Conservation (phyloP, 2,113 vertebrate genomes). For the Anser cygnoides region DNA sequence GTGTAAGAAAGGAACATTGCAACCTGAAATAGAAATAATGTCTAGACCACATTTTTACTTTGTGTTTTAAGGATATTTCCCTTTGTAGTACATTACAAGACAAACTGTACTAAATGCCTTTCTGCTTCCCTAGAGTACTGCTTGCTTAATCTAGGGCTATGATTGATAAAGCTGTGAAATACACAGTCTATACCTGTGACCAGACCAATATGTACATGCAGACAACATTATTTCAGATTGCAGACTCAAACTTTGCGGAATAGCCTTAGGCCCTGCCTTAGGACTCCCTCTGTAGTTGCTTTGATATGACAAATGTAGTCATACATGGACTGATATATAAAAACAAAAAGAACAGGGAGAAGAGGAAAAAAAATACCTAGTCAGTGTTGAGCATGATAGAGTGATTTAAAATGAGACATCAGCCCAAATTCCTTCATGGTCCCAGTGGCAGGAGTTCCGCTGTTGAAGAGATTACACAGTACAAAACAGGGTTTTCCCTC, state of each 20-base stretch:
- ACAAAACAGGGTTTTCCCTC: background rate
- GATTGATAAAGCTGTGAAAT: background rate
- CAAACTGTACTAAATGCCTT: background rate
- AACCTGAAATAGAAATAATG: background rate
- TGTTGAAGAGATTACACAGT: background rate
- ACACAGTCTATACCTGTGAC: background rate
- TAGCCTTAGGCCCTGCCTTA: constrained; percentile 9
- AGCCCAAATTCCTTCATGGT: background rate
- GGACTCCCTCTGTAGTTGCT: background rate
- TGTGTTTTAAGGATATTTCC: background rate
- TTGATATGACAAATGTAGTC: background rate
- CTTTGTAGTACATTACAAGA: background rate
- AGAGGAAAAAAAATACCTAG: accelerated
- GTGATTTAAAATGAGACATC: background rate
- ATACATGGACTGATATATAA: background rate
- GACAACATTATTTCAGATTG: background rate
- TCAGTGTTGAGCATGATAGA: background rate
- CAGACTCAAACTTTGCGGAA: background rate
- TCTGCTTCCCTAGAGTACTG: background rate
- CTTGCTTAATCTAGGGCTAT: background rate
- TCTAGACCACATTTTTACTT: background rate
- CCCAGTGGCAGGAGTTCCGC: accelerated
- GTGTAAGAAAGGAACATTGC: background rate
- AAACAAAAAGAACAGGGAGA: background rate
- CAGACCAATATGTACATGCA: background rate